A percentile compares a stretch with the other conserved stretches of the same genome.
phyloP scores from a whole-genome alignment of 1,140 invertebrate species.

The Drosophila eugracilis region DNA sequence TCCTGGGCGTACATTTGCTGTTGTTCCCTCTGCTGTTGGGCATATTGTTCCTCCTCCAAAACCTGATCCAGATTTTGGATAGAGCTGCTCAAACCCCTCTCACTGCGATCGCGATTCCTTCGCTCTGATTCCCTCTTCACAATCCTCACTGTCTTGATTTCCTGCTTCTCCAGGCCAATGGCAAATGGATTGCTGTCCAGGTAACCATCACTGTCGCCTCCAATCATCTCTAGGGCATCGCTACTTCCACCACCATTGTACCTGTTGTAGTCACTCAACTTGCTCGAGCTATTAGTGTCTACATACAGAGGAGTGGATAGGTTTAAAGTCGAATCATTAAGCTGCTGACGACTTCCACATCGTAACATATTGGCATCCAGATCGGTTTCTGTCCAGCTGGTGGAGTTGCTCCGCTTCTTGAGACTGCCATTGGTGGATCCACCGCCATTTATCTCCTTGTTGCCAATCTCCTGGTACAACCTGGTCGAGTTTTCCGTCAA shows the following conservation, averaged over 20 bases:
- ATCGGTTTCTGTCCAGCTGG: slow-evolving; percentile 95
- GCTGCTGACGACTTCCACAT: slow-evolving; percentile 68
- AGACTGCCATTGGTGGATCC: slow-evolving; percentile 66
- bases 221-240: slow-evolving; percentile 78
- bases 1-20: slow-evolving; percentile 64
- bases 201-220: slow-evolving; percentile 85
- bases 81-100: slow-evolving; percentile 79
- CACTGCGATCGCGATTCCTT: slow-evolving; percentile 90
- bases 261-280: slow-evolving; percentile 74
- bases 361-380: slow-evolving; percentile 89
- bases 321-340: slow-evolving; percentile 74
- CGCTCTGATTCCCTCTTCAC: slow-evolving; percentile 96
- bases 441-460: slow-evolving; percentile 67
- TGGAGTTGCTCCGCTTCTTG: slow-evolving; percentile 85
- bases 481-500: slow-evolving; percentile 90
- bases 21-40: slow-evolving; percentile 52
- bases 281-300: slow-evolving; percentile 85
- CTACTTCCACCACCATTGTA: slow-evolving; percentile 73
- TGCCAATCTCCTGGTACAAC: slow-evolving; percentile 82
- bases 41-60: slow-evolving; percentile 85
- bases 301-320: slow-evolving; percentile 86
- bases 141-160: slow-evolving; percentile 96
- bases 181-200: slow-evolving; percentile 86
- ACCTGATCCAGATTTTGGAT: slow-evolving; percentile 86
- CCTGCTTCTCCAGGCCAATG: slow-evolving; percentile 92